Percentiles rank a stretch among this genome's conserved stretches.
Conservation (phyloP, 1,140 invertebrate species). For the Solen grandis region DNA sequence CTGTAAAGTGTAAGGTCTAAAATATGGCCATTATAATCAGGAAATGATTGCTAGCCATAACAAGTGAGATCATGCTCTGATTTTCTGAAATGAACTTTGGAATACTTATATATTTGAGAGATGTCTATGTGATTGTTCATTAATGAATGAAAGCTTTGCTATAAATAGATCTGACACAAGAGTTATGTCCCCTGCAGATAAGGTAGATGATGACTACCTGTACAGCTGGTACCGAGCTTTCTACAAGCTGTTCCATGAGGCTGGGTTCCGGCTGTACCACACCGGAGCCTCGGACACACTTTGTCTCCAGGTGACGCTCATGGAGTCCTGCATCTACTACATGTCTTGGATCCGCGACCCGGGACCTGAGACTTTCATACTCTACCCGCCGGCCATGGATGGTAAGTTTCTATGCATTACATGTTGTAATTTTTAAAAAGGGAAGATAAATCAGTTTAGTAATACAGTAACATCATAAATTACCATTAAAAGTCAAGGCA, state of each 20-base stretch:
- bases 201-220: slow-evolving; percentile 77
- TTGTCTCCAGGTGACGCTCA: slow-evolving; percentile 78
- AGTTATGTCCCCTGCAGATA: no score
- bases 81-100: no score
- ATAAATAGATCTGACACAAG: no score
- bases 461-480: not conserved
- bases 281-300: slow-evolving; percentile 72
- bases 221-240: slow-evolving; percentile 77
- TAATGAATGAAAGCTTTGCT: no score
- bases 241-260: slow-evolving; percentile 74
- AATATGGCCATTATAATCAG: no score
- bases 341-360: slow-evolving; percentile 76
- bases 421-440: not conserved
- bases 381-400: slow-evolving; percentile 77
- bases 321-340: slow-evolving; percentile 79
- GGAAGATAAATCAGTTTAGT: not conserved
- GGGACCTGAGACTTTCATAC: slow-evolving; percentile 70
- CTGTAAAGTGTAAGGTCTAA: no score
- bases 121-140: no score
- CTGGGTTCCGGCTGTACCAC: slow-evolving; percentile 76
- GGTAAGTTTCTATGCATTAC: slow-evolving; percentile 60
- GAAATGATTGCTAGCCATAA: no score
- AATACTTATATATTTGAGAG: no score
- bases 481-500: no score
- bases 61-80: no score